Conservation (phyloP, 2,888 invertebrate species). For the Chydorus sphaericus region DNA sequence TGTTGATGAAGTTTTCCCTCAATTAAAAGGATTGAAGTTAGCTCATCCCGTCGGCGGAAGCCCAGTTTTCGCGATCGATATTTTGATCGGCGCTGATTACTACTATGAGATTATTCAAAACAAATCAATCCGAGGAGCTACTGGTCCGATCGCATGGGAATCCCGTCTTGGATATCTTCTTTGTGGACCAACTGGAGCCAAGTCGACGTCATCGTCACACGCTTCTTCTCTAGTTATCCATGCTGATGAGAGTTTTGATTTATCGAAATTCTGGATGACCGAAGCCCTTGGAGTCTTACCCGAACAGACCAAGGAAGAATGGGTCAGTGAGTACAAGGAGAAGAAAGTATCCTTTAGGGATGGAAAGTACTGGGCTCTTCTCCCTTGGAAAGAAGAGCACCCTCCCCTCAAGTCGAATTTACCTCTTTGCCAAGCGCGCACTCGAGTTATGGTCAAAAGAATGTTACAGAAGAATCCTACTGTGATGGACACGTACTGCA, state of each 20-base stretch:
- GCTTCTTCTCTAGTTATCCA: background rate
- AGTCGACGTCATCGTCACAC: background rate
- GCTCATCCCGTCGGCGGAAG: background rate
- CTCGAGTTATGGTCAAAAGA: background rate
- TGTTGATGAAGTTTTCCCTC: background rate
- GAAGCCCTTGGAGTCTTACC: background rate
- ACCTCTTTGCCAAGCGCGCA: background rate
- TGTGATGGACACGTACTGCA: background rate
- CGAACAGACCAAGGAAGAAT: background rate
- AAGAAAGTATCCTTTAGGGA: background rate
- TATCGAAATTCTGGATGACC: background rate
- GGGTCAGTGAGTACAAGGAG: background rate
- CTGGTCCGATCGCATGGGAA: background rate
- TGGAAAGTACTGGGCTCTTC: slow-evolving; percentile 5
- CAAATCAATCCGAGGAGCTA: background rate
- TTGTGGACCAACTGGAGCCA: background rate
- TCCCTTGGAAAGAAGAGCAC: slow-evolving; percentile 1
- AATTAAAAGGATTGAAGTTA: background rate
- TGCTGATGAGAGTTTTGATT: background rate
- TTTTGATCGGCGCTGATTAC: slow-evolving; percentile 7
- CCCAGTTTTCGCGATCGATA: background rate
- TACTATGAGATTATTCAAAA: slow-evolving; percentile 2
- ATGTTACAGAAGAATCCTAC: background rate
- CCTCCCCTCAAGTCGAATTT: background rate
- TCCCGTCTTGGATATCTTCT: slow-evolving; percentile 7